Conservation (phyloP, 2,113 vertebrate species). For the Grammomys surdaster region DNA sequence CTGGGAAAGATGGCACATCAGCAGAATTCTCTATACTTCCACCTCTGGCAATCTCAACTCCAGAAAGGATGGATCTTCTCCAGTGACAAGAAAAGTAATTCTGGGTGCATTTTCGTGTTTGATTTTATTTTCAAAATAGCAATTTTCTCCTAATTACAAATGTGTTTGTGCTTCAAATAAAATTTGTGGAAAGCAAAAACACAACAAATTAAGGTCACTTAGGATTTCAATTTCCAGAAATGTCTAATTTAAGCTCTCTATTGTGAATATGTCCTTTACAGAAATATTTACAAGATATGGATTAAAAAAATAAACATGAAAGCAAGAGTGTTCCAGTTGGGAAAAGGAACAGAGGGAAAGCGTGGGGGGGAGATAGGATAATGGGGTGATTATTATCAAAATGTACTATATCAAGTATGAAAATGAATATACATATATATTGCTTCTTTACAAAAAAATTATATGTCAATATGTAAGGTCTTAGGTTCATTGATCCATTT, state of each 20-base stretch:
- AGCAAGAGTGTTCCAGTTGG: neutral
- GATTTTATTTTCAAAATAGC: conserved; percentile 53
- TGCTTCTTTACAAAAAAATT: neutral
- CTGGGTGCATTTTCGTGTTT: neutral
- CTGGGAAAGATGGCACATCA: neutral
- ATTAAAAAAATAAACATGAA: neutral
- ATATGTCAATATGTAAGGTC: neutral
- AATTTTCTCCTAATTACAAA: conserved; percentile 49
- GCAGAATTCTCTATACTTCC: conserved; percentile 10
- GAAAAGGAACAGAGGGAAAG: neutral
- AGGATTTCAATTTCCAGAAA: neutral
- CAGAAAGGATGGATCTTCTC: conserved; percentile 34
- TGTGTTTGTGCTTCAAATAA: neutral
- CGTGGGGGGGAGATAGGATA: too few species aligned
- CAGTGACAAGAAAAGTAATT: conserved; percentile 54
- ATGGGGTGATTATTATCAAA: neutral
- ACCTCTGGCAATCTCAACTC: neutral
- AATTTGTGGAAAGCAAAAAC: conserved; percentile 48
- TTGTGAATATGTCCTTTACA: neutral
- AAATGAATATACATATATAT: neutral
- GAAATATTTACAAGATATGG: neutral
- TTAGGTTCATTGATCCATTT: neutral
- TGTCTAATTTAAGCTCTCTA: neutral
- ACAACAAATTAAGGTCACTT: neutral
- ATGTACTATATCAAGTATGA: neutral